A percentile compares a stretch with the other conserved stretches of the same genome.
Conservation (phyloP, 2,888 invertebrate species). For the Marronus borbonicus region DNA sequence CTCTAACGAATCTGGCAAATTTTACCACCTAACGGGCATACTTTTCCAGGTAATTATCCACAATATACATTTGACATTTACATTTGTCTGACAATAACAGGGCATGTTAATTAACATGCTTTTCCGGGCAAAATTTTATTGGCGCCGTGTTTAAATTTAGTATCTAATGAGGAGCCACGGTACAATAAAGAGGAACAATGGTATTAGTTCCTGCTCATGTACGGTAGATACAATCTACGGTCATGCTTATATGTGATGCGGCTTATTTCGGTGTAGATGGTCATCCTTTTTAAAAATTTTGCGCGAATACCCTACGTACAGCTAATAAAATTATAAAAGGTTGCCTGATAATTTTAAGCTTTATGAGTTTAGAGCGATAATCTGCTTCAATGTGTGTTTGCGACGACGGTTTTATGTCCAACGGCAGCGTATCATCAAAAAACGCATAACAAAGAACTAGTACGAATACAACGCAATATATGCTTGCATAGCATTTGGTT, state of each 20-base stretch:
- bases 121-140: constrained; percentile 25
- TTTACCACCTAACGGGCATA: not conserved
- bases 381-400: constrained; percentile 14
- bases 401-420: not conserved
- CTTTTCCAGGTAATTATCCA: constrained; percentile 12
- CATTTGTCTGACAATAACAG: constrained; percentile 18
- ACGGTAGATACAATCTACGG: constrained; percentile 21
- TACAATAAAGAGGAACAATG: constrained; percentile 40
- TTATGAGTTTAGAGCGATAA: constrained; percentile 35
- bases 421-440: not conserved
- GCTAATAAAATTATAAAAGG: constrained; percentile 40
- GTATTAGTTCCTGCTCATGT: constrained; percentile 25
- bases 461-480: not conserved
- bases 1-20: not conserved
- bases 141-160: constrained; percentile 23
- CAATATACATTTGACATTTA: constrained; percentile 13
- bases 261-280: constrained; percentile 22
- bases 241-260: constrained; percentile 2
- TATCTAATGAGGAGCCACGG: constrained; percentile 32
- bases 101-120: constrained; percentile 21
- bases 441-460: not conserved
- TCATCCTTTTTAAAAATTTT: constrained; percentile 32
- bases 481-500: not conserved
- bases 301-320: not conserved
- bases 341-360: constrained; percentile 30